Conservation (phyloP, 2,113 vertebrate species). For the Eidolon helvum region DNA sequence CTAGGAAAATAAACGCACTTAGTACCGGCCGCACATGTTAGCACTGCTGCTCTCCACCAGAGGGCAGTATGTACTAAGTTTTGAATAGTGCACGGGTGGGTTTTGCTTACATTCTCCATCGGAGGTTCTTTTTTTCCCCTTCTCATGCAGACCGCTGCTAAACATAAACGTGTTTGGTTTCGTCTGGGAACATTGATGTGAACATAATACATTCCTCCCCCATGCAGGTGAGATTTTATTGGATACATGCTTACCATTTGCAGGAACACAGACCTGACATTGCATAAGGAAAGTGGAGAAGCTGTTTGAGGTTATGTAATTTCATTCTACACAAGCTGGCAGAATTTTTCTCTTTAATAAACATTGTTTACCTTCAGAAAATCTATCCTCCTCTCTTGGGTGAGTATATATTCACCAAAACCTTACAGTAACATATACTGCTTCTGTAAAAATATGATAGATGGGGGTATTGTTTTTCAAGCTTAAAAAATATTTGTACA, state of each 20-base stretch:
- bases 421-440: not conserved
- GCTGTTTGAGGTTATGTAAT: not conserved
- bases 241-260: not conserved
- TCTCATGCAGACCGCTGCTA: constrained; percentile 25
- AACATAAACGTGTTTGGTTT: constrained; percentile 52
- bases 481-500: not conserved
- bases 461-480: not conserved
- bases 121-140: not conserved
- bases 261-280: not conserved
- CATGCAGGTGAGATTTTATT: not conserved
- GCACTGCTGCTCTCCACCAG: constrained; percentile 65
- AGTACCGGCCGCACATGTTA: not conserved
- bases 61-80: constrained; percentile 77
- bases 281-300: not conserved
- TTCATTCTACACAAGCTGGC: not conserved
- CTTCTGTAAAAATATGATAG: not conserved
- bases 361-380: constrained; percentile 9
- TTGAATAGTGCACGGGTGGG: constrained; percentile 21
- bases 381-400: not conserved
- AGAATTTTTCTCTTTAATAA: not conserved
- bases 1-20: not conserved
- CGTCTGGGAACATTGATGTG: not conserved
- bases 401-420: not conserved
- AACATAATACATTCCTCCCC: not conserved
- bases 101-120: not conserved